Conservation (phyloP, 1,140 invertebrate genomes). For the Caenorhabditis latens region DNA sequence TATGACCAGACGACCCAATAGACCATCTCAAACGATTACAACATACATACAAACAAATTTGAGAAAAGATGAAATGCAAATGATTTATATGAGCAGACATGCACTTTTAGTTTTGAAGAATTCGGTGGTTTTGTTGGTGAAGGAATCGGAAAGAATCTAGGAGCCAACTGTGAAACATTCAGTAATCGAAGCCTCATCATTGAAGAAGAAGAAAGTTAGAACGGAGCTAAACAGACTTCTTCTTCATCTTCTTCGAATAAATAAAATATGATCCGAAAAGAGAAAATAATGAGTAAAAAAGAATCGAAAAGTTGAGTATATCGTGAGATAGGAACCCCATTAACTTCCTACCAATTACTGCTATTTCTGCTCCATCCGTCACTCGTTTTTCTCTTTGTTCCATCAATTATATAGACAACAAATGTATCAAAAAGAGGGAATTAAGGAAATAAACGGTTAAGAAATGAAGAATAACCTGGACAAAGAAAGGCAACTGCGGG, state of each 20-base stretch:
- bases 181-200: no score
- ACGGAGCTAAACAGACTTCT: background rate
- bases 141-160: no score
- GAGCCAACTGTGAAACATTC: background rate
- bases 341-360: constrained; percentile 56
- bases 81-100: constrained; percentile 9
- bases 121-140: no score
- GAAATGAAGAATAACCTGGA: constrained; percentile 23
- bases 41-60: constrained; percentile 52
- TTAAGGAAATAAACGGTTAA: constrained; percentile 42
- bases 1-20: constrained; percentile 24
- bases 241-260: background rate
- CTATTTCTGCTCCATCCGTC: background rate
- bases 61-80: background rate
- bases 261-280: background rate
- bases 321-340: constrained; percentile 25
- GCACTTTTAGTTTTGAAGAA: background rate
- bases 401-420: constrained; percentile 32
- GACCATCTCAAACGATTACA: constrained; percentile 27
- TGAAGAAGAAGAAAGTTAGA: background rate
- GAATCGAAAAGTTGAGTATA: constrained; percentile 13
- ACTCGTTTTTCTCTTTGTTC: background rate
- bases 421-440: background rate
- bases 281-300: constrained; percentile 10
- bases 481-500: background rate